These are phyloP conservation scores for Epinephelus awoara DNA, from an alignment of 2,797 vertebrate genomes.

Conservation along the genomic window DNA sequence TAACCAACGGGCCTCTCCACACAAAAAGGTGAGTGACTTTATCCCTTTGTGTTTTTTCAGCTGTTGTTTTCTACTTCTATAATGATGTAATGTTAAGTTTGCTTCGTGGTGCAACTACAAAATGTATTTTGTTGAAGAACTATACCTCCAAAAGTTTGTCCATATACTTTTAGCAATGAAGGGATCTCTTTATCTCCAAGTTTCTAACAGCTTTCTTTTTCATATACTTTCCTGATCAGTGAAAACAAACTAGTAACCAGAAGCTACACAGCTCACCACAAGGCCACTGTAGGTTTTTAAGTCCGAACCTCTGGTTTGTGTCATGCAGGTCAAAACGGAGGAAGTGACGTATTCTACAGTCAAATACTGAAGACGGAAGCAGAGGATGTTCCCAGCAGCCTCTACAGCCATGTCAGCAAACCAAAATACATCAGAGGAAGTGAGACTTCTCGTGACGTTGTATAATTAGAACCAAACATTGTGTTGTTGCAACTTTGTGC, in stretches of 20 bases:
- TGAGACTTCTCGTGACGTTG: not conserved
- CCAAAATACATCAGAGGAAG: not conserved
- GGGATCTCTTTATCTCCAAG: too few relatives aligned
- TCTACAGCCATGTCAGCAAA: not conserved
- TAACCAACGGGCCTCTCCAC: not conserved
- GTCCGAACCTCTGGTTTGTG: too few relatives aligned
- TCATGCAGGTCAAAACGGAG: not conserved
- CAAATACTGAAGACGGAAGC: not conserved
- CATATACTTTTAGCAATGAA: too few relatives aligned
- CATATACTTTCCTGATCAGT: too few relatives aligned
- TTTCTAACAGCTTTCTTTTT: too few relatives aligned
- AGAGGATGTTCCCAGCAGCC: not conserved
- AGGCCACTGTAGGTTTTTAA: too few relatives aligned
- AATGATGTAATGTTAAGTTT: not conserved
- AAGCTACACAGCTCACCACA: too few relatives aligned
- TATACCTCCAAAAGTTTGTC: too few relatives aligned
- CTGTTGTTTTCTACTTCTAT: not conserved
- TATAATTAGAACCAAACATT: not conserved
- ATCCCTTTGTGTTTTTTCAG: not conserved
- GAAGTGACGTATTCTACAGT: conserved; percentile 33
- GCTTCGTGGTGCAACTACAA: not conserved
- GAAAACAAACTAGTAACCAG: too few relatives aligned
- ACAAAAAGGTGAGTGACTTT: not conserved
- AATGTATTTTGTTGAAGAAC: not conserved
- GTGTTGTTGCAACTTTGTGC: not conserved